phyloP scores from a whole-genome alignment of 2,888 invertebrate genomes.

The Junonia oenone region DNA sequence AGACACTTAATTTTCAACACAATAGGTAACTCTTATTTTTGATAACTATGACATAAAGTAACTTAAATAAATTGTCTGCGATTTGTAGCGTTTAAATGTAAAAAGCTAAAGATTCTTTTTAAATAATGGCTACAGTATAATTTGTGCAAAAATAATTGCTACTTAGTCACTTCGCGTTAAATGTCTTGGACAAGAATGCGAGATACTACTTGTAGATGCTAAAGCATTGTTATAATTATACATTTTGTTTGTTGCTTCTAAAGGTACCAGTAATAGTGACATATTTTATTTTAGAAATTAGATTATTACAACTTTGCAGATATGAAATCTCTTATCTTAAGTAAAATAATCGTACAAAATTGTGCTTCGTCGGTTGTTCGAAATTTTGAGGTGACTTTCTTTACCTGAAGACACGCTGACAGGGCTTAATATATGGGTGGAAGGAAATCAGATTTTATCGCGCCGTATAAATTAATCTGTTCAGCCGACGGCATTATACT shows the following conservation, averaged over 20 bases:
- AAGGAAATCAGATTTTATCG: constrained; percentile 27
- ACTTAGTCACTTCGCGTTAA: constrained; percentile 10
- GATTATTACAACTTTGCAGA: no score
- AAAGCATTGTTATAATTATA: background rate
- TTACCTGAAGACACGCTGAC: constrained; percentile 17
- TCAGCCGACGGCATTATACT: constrained; percentile 22
- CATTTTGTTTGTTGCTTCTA: constrained; percentile 1
- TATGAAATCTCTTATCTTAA: background rate
- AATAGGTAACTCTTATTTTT: background rate
- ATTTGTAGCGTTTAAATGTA: background rate
- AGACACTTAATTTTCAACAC: background rate
- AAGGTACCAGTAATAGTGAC: no score
- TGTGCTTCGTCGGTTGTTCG: background rate
- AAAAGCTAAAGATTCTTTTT: constrained; percentile 1
- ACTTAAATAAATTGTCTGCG: background rate
- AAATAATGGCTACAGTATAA: constrained; percentile 10
- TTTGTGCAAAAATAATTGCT: constrained; percentile 20
- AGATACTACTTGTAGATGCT: background rate
- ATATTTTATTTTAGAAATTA: no score
- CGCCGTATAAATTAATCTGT: constrained; percentile 29
- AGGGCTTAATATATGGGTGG: constrained; percentile 20
- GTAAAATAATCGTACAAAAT: background rate
- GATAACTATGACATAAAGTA: background rate
- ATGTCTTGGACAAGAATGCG: background rate
- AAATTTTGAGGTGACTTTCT: constrained; percentile 10